phyloP scores from a whole-genome alignment of 2,113 vertebrate species.

The Sinosuthora webbiana region DNA sequence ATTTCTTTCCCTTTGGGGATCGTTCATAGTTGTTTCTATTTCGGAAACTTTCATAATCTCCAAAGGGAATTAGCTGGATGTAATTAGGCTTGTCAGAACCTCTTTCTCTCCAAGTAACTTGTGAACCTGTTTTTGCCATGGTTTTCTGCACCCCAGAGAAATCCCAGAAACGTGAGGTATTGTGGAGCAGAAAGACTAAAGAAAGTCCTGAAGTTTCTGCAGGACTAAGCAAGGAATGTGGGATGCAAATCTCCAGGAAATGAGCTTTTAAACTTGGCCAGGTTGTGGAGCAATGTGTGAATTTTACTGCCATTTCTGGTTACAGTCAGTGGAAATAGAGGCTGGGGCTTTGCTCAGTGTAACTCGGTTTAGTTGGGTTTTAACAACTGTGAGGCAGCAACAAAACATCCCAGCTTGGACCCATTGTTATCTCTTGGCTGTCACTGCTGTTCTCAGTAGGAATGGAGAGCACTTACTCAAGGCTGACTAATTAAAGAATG shows the following conservation, averaged over 20 bases:
- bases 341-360: not conserved
- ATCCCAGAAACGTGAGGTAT: not conserved
- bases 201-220: not conserved
- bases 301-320: not conserved
- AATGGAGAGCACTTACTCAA: not conserved
- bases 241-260: not conserved
- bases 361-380: not conserved
- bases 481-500: constrained; percentile 37
- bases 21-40: not conserved
- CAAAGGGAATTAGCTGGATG: not conserved
- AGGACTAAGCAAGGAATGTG: not conserved
- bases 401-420: not conserved
- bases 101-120: not conserved
- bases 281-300: not conserved
- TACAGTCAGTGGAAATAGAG: not conserved
- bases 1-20: not conserved
- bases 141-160: not conserved
- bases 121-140: not conserved
- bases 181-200: not conserved
- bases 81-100: not conserved
- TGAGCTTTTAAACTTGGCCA: not conserved
- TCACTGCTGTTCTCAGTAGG: not conserved
- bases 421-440: not conserved
- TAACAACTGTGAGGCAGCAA: not conserved
- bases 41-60: not conserved